Evolutionary conservation across 2,797 vertebrate genomes (phyloP).

Genomic region (Pseudochaenichthys georgianus): DNA sequence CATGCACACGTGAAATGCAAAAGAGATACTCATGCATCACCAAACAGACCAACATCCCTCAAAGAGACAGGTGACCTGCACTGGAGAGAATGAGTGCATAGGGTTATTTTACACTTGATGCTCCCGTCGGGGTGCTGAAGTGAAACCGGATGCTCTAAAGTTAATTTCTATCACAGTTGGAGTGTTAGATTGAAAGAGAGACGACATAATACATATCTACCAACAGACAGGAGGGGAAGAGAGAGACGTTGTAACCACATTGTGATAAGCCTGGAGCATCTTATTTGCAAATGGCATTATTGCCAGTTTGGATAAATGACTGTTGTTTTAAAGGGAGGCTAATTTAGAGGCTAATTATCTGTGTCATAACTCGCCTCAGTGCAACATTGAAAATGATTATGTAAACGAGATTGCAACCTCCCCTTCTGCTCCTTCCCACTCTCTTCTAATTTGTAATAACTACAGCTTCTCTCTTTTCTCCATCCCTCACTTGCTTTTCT

Average conservation of each 20-base stretch:
- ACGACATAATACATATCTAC: conserved; percentile 43
- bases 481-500: neutral
- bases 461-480: conserved; percentile 7
- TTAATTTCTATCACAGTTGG: conserved; percentile 55
- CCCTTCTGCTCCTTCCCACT: conserved; percentile 37
- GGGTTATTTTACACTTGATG: conserved; percentile 34
- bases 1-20: neutral
- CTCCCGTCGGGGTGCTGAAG: conserved; percentile 22
- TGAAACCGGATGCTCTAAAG: conserved; percentile 24
- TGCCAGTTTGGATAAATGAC: conserved; percentile 57
- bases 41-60: conserved; percentile 5
- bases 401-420: conserved; percentile 39
- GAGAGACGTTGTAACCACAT: conserved; percentile 44
- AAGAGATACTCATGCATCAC: neutral
- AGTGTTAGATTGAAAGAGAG: conserved; percentile 31
- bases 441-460: conserved; percentile 18
- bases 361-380: conserved; percentile 52
- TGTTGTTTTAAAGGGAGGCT: conserved; percentile 61
- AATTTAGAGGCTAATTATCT: conserved; percentile 71
- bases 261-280: conserved; percentile 49
- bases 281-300: conserved; percentile 53
- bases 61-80: neutral
- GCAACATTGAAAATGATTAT: conserved; percentile 49
- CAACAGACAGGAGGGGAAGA: conserved; percentile 20
- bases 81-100: neutral